These are phyloP conservation scores for Panurus biarmicus DNA, from an alignment of 2,113 vertebrate genomes.

Conservation along the genomic window DNA sequence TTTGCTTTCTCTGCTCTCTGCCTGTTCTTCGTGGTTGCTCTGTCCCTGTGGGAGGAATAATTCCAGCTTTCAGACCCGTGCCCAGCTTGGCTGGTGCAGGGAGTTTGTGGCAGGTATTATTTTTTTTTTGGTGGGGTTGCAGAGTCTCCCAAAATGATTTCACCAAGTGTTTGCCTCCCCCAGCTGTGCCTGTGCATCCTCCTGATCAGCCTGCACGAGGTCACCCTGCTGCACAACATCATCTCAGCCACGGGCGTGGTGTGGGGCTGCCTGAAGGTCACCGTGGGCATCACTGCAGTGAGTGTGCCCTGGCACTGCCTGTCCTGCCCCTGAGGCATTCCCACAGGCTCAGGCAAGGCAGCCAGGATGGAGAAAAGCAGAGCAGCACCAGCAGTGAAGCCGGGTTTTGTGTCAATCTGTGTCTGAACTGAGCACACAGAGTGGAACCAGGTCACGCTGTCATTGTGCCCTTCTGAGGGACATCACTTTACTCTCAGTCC, in stretches of 20 bases:
- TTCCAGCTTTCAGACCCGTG: background rate
- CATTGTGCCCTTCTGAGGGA: background rate
- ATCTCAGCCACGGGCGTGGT: constrained; percentile 68
- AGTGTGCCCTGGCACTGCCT: background rate
- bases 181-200: constrained; percentile 81
- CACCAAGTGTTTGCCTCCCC: background rate
- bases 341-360: background rate
- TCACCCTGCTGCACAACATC: constrained; percentile 59
- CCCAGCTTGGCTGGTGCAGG: background rate
- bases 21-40: background rate
- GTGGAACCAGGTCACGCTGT: background rate
- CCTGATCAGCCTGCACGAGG: constrained; percentile 56
- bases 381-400: background rate
- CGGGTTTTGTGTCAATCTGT: background rate
- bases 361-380: background rate
- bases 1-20: background rate
- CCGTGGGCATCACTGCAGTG: constrained; percentile 72
- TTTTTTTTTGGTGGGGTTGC: background rate
- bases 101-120: background rate
- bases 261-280: constrained; percentile 76
- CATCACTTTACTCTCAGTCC: background rate
- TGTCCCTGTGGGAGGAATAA: background rate
- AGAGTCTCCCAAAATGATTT: background rate
- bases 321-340: background rate
- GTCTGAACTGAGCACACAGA: background rate